Base-by-base conservation (phyloP, 2,113 vertebrate species). In the Neolamprologus tretocephalus region DNA sequence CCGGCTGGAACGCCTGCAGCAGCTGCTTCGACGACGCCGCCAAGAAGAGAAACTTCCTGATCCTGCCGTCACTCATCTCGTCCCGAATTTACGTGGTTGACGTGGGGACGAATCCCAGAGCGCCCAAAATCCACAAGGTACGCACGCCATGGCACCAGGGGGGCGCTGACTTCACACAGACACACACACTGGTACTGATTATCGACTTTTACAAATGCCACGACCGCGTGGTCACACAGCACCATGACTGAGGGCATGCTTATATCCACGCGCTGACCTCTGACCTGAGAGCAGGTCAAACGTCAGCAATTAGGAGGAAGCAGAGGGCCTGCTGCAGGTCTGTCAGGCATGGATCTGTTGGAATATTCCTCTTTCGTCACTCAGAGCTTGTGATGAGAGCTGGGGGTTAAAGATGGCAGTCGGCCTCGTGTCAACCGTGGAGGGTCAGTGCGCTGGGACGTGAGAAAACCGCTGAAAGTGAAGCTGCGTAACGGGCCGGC, bases 1-100 rank as follows among this genome's bases (percentile, higher is more conserved):
- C 97, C 0, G 98, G 98, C 1, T 99, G 98, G 98, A 99, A 99
- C 7, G 91, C 97, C 81, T 99, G 98, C 89, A 99, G 98, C 97
- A 99, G 98, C 94, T 99, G 98, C 95, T 97, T 97, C 0, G 96
- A 95, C 0, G 97, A 99, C 10, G 3, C 92, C 79, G 93, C 96
- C 12, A 98, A 97, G 94, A 94, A 80, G 0, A 95, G 98, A 2
- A 96, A 97, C 88, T 94, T 94, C 3, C 96, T 99, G 42, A 95
- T 99, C n/a, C 96, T 99, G 0, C 98, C 98, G 0, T 88, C 97
- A 0, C 92, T 99, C 51, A 97, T 98, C 84, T 99, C 98, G 4
- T 99, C 98, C 21, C 95, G 97, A 1, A 21, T 99, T 93, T 99
- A 99, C 0, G 91, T 99, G 81, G 93, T 99, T 4, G 98, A 99